Conservation (phyloP, 2,888 invertebrate genomes). For the Ophioninae sp. region DNA sequence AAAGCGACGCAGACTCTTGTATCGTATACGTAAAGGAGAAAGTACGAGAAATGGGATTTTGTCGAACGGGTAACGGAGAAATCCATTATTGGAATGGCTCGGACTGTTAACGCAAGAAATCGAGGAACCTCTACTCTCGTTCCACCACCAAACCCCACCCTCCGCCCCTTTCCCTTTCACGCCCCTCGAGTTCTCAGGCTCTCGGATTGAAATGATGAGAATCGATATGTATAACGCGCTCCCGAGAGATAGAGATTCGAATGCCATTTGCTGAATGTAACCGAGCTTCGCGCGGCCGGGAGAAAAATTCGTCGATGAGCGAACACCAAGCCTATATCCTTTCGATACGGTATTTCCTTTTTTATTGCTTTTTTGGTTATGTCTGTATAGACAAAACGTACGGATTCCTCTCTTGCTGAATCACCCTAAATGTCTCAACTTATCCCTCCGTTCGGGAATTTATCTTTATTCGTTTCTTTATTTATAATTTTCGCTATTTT, state of each 20-base stretch:
- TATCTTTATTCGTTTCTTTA: background rate
- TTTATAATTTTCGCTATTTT: background rate
- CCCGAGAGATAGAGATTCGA: constrained; percentile 55
- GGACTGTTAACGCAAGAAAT: constrained; percentile 55
- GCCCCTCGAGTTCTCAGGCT: constrained; percentile 25
- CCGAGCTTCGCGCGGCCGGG: background rate
- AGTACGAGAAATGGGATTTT: constrained; percentile 26
- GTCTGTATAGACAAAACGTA: background rate
- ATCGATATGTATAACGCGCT: constrained; percentile 57
- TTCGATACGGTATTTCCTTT: constrained; percentile 51
- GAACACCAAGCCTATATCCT: constrained; percentile 4
- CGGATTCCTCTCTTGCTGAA: constrained; percentile 8
- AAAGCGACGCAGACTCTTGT: constrained; percentile 14
- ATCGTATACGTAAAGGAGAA: constrained; percentile 21
- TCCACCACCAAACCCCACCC: background rate
- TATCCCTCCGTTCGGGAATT: background rate
- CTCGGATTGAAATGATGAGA: constrained; percentile 57
- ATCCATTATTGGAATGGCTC: constrained; percentile 60
- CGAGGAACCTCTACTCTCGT: constrained; percentile 41
- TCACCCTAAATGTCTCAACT: constrained; percentile 7
- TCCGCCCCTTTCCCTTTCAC: background rate
- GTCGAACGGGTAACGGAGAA: constrained; percentile 51
- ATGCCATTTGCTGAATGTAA: constrained; percentile 39
- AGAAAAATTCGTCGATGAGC: constrained; percentile 31
- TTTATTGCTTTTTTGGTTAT: constrained; percentile 54